A percentile compares a stretch with the other conserved stretches of the same genome.
phyloP scores from a whole-genome alignment of 2,888 invertebrate genomes.

The Coelogynopora nodosa region DNA sequence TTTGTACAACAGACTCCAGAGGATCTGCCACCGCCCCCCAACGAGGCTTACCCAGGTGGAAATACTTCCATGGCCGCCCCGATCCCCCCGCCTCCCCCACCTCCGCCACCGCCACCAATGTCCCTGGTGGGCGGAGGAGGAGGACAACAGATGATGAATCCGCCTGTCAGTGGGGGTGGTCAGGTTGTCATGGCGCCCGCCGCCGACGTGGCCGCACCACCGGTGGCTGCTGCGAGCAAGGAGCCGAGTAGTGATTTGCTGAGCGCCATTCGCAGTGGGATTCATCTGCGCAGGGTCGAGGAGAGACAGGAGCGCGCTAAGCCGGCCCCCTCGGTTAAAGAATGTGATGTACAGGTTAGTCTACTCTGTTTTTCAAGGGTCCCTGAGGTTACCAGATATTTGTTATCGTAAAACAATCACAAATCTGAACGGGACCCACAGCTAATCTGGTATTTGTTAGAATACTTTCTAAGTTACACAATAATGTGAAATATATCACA shows the following conservation, averaged over 20 bases:
- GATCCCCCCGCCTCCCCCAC: conserved; percentile 13
- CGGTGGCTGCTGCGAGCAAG: not conserved
- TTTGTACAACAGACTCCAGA: too few species aligned
- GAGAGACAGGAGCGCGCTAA: conserved; percentile 15
- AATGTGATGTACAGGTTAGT: conserved; percentile 41
- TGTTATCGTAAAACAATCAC: too few species aligned
- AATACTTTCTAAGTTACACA: too few species aligned
- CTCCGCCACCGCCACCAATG: conserved; percentile 7
- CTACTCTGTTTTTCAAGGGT: too few species aligned
- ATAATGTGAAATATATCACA: too few species aligned
- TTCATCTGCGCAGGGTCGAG: conserved; percentile 26
- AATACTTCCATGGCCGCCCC: not conserved
- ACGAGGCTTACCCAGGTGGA: not conserved
- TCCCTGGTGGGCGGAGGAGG: not conserved
- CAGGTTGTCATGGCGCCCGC: not conserved
- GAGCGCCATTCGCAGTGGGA: conserved; percentile 39
- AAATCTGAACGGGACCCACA: too few species aligned
- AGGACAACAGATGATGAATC: not conserved
- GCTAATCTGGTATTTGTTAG: too few species aligned
- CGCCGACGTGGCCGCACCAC: not conserved
- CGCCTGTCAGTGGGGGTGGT: not conserved
- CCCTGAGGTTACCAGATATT: too few species aligned
- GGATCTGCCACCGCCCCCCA: not conserved
- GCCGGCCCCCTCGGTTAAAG: conserved; percentile 10
- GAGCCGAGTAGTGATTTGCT: conserved; percentile 26